Conservation (phyloP, 1,140 invertebrate species). For the Diabrotica undecimpunctata region DNA sequence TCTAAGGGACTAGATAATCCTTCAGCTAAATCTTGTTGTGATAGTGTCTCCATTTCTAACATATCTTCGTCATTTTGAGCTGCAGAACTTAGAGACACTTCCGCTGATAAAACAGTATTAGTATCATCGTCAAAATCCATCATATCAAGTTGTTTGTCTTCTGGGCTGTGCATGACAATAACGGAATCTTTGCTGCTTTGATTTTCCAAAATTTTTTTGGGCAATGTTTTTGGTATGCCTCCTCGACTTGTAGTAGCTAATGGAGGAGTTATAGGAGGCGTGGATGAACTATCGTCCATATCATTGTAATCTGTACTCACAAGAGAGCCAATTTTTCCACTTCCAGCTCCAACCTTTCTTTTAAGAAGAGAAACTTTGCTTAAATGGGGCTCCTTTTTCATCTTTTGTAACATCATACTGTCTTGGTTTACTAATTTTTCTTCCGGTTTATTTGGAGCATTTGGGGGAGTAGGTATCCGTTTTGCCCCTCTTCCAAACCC, state of each 20-base stretch:
- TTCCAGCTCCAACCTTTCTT: conserved; percentile 51
- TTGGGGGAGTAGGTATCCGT: conserved; percentile 38
- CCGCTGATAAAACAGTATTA: conserved; percentile 56
- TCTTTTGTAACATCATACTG: conserved; percentile 10
- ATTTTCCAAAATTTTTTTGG: conserved; percentile 36
- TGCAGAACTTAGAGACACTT: conserved; percentile 57
- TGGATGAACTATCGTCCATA: conserved; percentile 60
- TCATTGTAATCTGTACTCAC: conserved; percentile 63
- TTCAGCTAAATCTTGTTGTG: conserved; percentile 52
- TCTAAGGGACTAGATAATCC: conserved; percentile 58
- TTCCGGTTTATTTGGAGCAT: conserved; percentile 4
- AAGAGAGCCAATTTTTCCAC: conserved; percentile 55
- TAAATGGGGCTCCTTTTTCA: conserved; percentile 51
- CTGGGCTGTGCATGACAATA: conserved; percentile 43
- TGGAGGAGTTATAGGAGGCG: conserved; percentile 56
- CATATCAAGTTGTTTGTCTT: conserved; percentile 49
- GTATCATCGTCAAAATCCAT: conserved; percentile 61
- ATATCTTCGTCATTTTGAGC: conserved; percentile 57
- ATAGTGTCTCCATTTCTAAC: conserved; percentile 58
- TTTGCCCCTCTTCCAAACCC: conserved; percentile 45
- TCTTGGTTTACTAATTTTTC: conserved; percentile 11
- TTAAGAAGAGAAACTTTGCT: conserved; percentile 57
- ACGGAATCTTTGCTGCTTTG: conserved; percentile 36
- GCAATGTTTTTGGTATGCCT: conserved; percentile 28
- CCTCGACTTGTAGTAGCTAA: conserved; percentile 33